A percentile compares a stretch with the other conserved stretches of the same genome.
phyloP scores from a whole-genome alignment of 2,113 vertebrate species.

The Todiramphus saurophagus region DNA sequence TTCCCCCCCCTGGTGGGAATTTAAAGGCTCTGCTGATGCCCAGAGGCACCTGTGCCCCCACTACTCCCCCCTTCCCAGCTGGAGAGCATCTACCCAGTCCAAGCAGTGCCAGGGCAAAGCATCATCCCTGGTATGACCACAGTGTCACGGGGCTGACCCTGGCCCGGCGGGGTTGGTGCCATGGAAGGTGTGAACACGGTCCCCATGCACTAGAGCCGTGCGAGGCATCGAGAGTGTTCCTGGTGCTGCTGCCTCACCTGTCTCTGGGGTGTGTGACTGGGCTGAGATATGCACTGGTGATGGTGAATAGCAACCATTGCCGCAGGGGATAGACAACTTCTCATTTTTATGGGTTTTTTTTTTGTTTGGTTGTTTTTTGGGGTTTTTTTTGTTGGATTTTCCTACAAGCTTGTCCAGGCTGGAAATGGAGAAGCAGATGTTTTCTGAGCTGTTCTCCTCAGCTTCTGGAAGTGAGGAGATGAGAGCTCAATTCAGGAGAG shows the following conservation, averaged over 20 bases:
- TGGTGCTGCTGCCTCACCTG: not conserved
- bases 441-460: not conserved
- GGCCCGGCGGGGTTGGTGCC: not conserved
- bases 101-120: not conserved
- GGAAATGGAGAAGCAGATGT: not conserved
- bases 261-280: fast-evolving
- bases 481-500: not conserved
- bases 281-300: not conserved
- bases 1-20: not conserved
- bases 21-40: not conserved
- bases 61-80: not conserved
- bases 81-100: not conserved
- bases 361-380: not conserved
- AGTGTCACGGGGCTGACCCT: not conserved
- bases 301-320: not conserved
- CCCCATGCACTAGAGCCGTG: fast-evolving
- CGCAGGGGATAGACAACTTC: not conserved
- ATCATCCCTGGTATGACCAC: fast-evolving
- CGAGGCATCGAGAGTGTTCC: fast-evolving
- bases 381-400: not conserved
- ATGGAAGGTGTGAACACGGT: fast-evolving
- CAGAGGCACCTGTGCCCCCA: not conserved
- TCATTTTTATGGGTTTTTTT: not conserved
- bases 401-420: not conserved
- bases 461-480: not conserved